Evolutionary conservation across 2,888 invertebrate species (phyloP).

Genomic region (Leucophora obtusa): DNA sequence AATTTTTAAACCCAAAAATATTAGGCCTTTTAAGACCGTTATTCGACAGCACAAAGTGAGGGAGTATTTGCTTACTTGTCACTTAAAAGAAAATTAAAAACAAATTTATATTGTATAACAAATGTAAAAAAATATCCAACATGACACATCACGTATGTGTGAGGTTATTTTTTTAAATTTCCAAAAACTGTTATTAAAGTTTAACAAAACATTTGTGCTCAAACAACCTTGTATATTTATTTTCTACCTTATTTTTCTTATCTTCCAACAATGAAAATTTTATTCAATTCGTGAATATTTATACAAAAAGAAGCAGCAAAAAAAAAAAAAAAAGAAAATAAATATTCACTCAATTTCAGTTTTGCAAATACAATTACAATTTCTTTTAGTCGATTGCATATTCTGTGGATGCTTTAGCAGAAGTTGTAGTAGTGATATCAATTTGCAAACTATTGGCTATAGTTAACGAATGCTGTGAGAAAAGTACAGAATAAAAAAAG

Average conservation of each 20-base stretch:
- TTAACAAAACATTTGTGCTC: not conserved
- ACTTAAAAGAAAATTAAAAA: constrained; percentile 46
- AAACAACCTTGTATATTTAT: constrained; percentile 10
- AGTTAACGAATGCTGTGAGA: constrained; percentile 2
- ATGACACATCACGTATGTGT: constrained; percentile 29
- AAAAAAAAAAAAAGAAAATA: constrained; percentile 3
- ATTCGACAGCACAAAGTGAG: not conserved
- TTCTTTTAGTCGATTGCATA: constrained; percentile 32
- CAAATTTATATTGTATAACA: constrained; percentile 29
- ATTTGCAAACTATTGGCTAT: not conserved
- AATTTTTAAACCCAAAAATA: not conserved
- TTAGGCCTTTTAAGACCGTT: not conserved
- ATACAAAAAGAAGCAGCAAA: no score
- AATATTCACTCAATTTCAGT: constrained; percentile 42
- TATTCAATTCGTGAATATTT: not conserved
- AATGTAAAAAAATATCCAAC: no score
- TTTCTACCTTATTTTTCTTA: not conserved
- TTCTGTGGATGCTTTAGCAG: constrained; percentile 16
- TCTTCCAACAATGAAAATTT: constrained; percentile 18
- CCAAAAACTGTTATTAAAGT: not conserved
- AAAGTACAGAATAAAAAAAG: not conserved
- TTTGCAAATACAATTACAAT: constrained; percentile 50
- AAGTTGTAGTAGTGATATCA: constrained; percentile 14
- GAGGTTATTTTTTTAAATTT: not conserved
- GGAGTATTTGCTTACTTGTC: constrained; percentile 31